Evolutionary conservation across 2,797 vertebrate genomes (phyloP), one percentile per base, ranked within the genome.

Genomic region (Lepus townsendii): DNA sequence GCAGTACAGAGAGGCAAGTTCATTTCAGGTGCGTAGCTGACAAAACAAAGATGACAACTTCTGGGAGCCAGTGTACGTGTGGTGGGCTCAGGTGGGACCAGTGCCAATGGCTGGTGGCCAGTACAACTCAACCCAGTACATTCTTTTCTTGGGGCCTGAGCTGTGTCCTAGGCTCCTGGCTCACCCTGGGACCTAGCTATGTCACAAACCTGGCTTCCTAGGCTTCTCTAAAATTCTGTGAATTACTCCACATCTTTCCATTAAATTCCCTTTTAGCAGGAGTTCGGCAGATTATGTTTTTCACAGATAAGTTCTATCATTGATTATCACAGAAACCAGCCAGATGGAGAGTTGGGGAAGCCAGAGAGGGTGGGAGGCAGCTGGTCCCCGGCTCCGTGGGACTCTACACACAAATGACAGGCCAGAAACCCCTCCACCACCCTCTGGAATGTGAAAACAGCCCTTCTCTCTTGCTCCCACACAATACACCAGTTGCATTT

Each of bases 241-340:
- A 83, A 24, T 83, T 30, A 72, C 26, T 20, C 60, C 20, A 2
- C 54, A 63, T 32, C 72, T 91, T 88, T 79, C 52, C 85, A 90
- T 57, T 22, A 63, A 76, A 52, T 76, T 52, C 47, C 54, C 75
- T 73, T 50, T 75, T 60, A 63, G 38, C 38, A 78, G n/a, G 72
- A 87, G 54, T 93, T 83, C 62, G 27, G 73, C 72, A 66, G 69
- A 47, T 26, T 88, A 35, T 75, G 68, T 26, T 47, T 54, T 92
- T 83, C 77, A 6, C 32, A 83, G 38, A 24, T 62, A 66, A 57
- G 26, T 86, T 16, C 27, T 12, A 20, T 73, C 26, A 3, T 54
- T 35, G 60, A 57, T 14, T 93, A 72, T 75, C 72, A 52, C 1
- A 77, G 57, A 47, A 84, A 54, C 54, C 79, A 82, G 17, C 52